Evolutionary conservation across 2,888 invertebrate genomes (phyloP).

Genomic region (Formica aserva): DNA sequence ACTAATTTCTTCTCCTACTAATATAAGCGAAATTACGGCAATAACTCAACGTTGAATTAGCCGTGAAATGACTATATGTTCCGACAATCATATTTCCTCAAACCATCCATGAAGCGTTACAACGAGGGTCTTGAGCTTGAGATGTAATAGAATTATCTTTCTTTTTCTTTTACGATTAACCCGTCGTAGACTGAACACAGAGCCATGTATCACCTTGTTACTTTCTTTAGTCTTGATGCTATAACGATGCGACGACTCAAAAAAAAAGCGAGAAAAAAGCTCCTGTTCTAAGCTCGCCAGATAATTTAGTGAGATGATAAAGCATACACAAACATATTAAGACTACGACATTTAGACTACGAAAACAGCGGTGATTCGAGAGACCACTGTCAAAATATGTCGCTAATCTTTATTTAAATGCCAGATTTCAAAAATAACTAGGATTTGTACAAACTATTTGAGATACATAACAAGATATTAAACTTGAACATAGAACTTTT

Average conservation of each 20-base stretch:
- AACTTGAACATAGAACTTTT: background rate
- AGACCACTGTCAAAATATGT: slow-evolving; percentile 17
- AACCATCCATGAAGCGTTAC: slow-evolving; percentile 40
- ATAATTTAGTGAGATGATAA: background rate
- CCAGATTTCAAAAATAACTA: background rate
- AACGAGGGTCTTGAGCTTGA: slow-evolving; percentile 40
- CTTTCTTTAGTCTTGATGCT: slow-evolving; percentile 17
- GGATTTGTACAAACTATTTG: background rate
- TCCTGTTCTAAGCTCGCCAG: background rate
- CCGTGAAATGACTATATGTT: slow-evolving; percentile 24
- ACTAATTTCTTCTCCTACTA: slow-evolving; percentile 6
- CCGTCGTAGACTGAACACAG: slow-evolving; percentile 27
- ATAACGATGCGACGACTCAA: background rate
- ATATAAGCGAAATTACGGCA: slow-evolving; percentile 7
- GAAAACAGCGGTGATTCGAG: background rate
- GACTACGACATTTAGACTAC: background rate
- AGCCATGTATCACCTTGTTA: slow-evolving; percentile 13
- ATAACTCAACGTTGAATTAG: slow-evolving; percentile 37
- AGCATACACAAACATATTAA: slow-evolving; percentile 5
- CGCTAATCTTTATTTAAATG: background rate
- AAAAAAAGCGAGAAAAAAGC: slow-evolving; percentile 23
- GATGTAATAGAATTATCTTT: slow-evolving; percentile 32
- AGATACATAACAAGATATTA: background rate
- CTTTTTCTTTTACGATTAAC: background rate
- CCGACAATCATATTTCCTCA: slow-evolving; percentile 35